These are phyloP conservation scores for Scolopax bukidnonensis DNA, from an alignment of 2,797 vertebrate species.

Conservation along the genomic window DNA sequence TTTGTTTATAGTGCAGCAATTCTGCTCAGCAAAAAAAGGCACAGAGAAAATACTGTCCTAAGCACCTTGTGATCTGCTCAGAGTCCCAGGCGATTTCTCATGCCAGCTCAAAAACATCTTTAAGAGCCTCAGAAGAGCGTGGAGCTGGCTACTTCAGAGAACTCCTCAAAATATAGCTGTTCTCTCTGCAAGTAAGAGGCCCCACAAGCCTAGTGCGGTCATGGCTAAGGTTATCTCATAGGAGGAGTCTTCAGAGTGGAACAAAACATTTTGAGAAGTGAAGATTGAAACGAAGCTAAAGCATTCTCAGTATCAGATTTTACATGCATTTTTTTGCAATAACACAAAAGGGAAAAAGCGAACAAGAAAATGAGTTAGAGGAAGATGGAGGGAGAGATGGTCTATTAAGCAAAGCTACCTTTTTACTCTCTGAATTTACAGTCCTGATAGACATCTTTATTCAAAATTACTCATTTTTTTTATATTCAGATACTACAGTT, in stretches of 20 bases:
- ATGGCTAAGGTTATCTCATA: not conserved
- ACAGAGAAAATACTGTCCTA: slow-evolving; percentile 47
- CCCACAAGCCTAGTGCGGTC: not conserved
- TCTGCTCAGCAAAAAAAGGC: slow-evolving; percentile 28
- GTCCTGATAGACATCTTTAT: slow-evolving; percentile 55
- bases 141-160: not conserved
- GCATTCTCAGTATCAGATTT: slow-evolving; percentile 20
- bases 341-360: slow-evolving; percentile 25
- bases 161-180: not conserved
- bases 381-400: slow-evolving; percentile 26
- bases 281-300: slow-evolving; percentile 34
- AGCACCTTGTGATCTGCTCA: not conserved
- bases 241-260: not conserved
- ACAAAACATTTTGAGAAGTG: slow-evolving; percentile 14
- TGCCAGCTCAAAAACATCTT: not conserved
- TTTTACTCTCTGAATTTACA: slow-evolving; percentile 41
- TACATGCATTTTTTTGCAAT: not conserved
- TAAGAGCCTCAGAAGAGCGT: not conserved
- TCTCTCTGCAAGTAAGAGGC: not conserved
- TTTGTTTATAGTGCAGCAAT: slow-evolving; percentile 45
- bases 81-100: slow-evolving; percentile 29
- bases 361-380: slow-evolving; percentile 51
- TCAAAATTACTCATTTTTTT: slow-evolving; percentile 58
- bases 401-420: slow-evolving; percentile 40
- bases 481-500: slow-evolving; percentile 39